Evolutionary conservation across 2,113 vertebrate species (phyloP), one percentile per base, ranked within the genome.

Genomic region (Chaetodon auriga): DNA sequence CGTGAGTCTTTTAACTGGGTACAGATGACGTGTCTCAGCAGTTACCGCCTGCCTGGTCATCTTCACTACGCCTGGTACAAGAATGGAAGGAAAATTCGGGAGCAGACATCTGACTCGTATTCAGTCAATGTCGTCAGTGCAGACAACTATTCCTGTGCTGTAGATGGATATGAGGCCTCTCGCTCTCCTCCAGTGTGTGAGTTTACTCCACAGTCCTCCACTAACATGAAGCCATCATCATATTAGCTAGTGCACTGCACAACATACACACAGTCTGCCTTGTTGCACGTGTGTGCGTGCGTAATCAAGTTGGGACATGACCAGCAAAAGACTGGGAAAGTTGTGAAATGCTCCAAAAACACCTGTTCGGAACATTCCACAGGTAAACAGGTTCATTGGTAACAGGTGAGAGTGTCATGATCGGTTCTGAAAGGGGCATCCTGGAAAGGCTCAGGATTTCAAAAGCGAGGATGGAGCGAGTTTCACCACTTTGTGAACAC

Each of bases 21-120:
- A 54, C 36, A 30, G 30, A 70, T 86, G 58, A 54, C 72, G 19
- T 86, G 84, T 53, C 41, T 45, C 55, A 78, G 43, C 84, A 82
- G 19, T 38, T 86, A 74, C 25, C 9, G 5, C 1, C 10, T 21
- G 5, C 3, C 16, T 49, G 68, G 13, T 35, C 62, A 35, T 13
- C 49, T n/a, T 7, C 35, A 57, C 6, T 85, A 66, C 10, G 18
- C 41, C 38, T 85, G 83, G 83, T 85, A 38, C 46, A 53, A 60
- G 60, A 76, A 81, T 38, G 23, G 18, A 21, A 3, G 0, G 0
- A 3, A 46, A 46, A 19, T 71, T 4, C 6, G 6, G 1, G 19
- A 19, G 6, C 43, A 75, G 49, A 69, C 19, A 14, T 64, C 41
- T 43, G 6, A 54, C 5, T n/a, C n/a, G 10, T 4, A 21, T 10